phyloP scores from a whole-genome alignment of 2,888 invertebrate species.

The Xestia rhomboidea region DNA sequence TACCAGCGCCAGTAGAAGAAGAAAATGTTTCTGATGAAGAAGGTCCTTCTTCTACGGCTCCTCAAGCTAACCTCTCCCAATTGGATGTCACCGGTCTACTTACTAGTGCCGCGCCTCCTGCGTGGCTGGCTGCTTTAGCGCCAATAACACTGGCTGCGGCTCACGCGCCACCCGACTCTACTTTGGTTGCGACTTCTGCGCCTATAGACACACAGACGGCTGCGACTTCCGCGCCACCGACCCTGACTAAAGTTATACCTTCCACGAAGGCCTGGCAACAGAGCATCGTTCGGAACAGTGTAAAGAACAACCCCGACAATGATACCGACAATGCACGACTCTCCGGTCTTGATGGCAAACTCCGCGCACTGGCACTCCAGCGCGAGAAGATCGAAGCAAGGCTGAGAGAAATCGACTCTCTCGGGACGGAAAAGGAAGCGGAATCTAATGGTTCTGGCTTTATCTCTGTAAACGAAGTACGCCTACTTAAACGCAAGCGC shows the following conservation, averaged over 20 bases:
- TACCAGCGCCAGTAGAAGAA: constrained; percentile 19
- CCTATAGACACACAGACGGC: too few relatives aligned
- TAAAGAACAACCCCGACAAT: neutral
- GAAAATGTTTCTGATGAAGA: constrained; percentile 38
- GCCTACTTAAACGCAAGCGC: neutral
- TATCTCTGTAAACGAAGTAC: neutral
- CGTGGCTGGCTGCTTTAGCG: too few relatives aligned
- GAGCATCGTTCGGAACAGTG: neutral
- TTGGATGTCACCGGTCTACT: too few relatives aligned
- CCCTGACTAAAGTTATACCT: too few relatives aligned
- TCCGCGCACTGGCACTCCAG: neutral
- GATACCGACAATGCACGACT: too few relatives aligned
- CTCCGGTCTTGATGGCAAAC: too few relatives aligned
- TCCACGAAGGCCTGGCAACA: too few relatives aligned
- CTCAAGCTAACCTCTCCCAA: too few relatives aligned
- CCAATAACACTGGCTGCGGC: too few relatives aligned
- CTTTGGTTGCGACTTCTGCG: too few relatives aligned
- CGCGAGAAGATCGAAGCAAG: neutral
- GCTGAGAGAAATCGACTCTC: neutral
- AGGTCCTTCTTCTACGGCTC: neutral
- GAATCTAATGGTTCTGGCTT: neutral
- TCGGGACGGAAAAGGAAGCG: neutral
- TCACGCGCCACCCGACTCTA: too few relatives aligned
- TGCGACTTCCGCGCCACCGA: neutral
- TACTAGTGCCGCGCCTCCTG: too few relatives aligned